These are phyloP conservation scores for Martes martes DNA, from an alignment of 2,113 vertebrate genomes.

Conservation along the genomic window DNA sequence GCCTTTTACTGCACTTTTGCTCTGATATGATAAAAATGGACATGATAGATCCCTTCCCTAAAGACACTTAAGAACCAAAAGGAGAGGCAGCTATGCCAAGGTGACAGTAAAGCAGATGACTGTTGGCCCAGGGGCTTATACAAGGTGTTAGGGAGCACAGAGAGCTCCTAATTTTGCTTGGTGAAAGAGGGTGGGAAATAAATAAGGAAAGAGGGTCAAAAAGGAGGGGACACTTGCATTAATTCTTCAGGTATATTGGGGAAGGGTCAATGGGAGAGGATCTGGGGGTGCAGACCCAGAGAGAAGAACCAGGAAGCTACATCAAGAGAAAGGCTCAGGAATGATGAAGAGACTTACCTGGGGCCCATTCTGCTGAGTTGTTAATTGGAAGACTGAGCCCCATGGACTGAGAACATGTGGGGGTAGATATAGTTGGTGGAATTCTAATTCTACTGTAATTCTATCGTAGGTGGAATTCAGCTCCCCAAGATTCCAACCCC, in stretches of 20 bases:
- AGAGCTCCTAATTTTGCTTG: neutral
- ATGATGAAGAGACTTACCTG: neutral
- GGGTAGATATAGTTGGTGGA: neutral
- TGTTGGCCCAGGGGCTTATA: neutral
- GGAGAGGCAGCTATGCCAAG: neutral
- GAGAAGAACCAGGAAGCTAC: neutral
- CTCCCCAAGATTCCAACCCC: neutral
- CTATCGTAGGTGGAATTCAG: neutral
- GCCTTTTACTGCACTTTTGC: neutral
- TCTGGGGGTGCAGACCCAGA: neutral
- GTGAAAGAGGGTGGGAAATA: neutral
- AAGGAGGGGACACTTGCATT: neutral
- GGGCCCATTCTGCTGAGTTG: neutral
- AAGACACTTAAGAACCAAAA: neutral
- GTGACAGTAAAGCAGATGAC: neutral
- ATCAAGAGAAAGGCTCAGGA: neutral
- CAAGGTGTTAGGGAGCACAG: neutral
- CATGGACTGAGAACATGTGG: neutral
- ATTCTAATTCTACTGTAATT: neutral
- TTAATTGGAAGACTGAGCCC: neutral
- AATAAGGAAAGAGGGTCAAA: neutral
- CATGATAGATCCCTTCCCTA: neutral
- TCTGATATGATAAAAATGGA: neutral
- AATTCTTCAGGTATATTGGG: neutral
- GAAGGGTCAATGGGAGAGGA: neutral